Base-by-base conservation (phyloP, 1,140 invertebrate species). In the Hyles euphorbiae region DNA sequence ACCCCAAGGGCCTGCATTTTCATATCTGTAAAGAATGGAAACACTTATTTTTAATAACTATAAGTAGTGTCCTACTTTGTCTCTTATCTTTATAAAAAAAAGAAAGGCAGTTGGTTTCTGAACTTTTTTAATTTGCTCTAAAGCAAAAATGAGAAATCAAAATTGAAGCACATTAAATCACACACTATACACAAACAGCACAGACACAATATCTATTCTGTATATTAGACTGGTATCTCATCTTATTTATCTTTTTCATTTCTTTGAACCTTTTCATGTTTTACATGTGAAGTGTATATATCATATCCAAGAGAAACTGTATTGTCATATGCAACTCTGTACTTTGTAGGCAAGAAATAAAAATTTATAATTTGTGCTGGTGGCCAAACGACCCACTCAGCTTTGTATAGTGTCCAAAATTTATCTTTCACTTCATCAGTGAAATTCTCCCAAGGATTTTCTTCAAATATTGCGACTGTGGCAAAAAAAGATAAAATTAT, bases 261-360 rank as follows among this genome's bases (percentile, higher is more conserved):
- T 56, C 40, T 68, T 64, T 22, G 43, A 22, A 22, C 22, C 48
- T 75, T 77, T 9, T 59, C 46, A 72, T 96, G 92, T 83, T 95
- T 96, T 10, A 98, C 93, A 78, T 95, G 92, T n/a, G 96, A 96
- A 36, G 95, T 96, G 74, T 96, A 97, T 47, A 95, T 88, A 82
- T 98, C 96, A 89, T 97, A 97, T 5, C 95, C 94, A 65, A 98
- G 89, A 12, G 95, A 97, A 73, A 98, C 94, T 11, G 92, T 92
- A 81, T 95, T 98, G 76, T 98, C 96, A 87, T 96, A 98, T 5
- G 97, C 84, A 5, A 98, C 95, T 72, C 97, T 90, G 80, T 93
- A 98, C 69, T 89, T 92, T 2, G 92, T 93, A 10, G 96, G 95
- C 58, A 98, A 80, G 73, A 95, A 92, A 81, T 94, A 96, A 88